phyloP scores from a whole-genome alignment of 37 sponge, comb jelly and placozoan genomes.

The Oscarella lobularis region DNA sequence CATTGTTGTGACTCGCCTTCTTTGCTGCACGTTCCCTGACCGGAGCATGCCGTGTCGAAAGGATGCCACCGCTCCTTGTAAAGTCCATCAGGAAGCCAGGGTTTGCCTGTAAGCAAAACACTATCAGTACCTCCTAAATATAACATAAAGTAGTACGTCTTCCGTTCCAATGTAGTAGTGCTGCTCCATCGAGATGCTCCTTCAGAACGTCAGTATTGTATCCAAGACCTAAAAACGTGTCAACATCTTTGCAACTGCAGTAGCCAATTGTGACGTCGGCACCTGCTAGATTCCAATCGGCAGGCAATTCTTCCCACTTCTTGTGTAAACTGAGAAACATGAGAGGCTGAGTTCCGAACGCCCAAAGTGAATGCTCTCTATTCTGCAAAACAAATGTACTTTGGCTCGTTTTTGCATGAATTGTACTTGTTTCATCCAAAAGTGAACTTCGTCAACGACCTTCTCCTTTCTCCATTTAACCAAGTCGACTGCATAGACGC shows the following conservation, averaged over 20 bases:
- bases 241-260: background rate
- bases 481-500: slow-evolving; percentile 55
- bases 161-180: slow-evolving; percentile 64
- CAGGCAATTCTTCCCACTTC: slow-evolving; percentile 35
- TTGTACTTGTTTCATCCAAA: slow-evolving; percentile 55
- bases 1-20: too few relatives aligned
- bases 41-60: background rate
- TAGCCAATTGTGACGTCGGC: background rate
- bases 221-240: slow-evolving; percentile 31
- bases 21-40: background rate
- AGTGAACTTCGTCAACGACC: slow-evolving; percentile 25
- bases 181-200: slow-evolving; percentile 13
- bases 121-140: background rate
- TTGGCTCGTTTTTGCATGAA: background rate
- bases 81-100: slow-evolving; percentile 53
- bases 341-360: slow-evolving; percentile 62
- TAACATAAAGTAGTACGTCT: slow-evolving; percentile 13
- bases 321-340: slow-evolving; percentile 34
- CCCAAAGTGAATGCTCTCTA: slow-evolving; percentile 20
- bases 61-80: slow-evolving; percentile 25
- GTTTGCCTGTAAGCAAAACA: slow-evolving; percentile 32
- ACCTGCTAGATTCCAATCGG: slow-evolving; percentile 54
- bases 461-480: slow-evolving; percentile 34
- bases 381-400: background rate
- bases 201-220: slow-evolving; percentile 24